phyloP scores from a whole-genome alignment of 2,797 vertebrate genomes.

The Heliangelus exortis region DNA sequence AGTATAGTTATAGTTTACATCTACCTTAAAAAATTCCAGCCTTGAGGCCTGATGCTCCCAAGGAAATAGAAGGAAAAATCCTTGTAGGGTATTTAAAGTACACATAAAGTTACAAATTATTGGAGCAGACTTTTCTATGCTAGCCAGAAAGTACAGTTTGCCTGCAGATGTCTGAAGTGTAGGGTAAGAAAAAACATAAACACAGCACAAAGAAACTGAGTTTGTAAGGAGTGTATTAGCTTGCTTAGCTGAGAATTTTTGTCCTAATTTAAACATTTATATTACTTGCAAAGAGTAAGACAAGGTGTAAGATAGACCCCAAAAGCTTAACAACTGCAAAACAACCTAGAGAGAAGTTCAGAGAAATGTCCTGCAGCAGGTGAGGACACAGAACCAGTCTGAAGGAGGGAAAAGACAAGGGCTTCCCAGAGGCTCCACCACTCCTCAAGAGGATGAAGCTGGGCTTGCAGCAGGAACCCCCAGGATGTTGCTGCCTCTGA shows the following conservation, averaged over 20 bases:
- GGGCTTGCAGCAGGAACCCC: background rate
- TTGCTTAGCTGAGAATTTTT: background rate
- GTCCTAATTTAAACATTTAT: background rate
- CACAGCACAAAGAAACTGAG: background rate
- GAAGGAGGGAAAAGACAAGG: background rate
- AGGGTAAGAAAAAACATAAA: background rate
- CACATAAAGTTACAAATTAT: background rate
- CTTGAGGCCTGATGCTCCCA: background rate
- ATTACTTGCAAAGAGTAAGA: background rate
- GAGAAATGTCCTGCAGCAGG: background rate
- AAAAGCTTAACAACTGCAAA: background rate
- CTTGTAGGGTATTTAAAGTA: background rate
- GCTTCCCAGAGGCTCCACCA: background rate
- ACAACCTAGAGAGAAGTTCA: background rate
- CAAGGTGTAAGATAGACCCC: background rate
- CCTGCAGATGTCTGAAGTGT: background rate
- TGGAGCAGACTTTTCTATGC: background rate
- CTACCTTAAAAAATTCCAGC: background rate
- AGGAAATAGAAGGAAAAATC: background rate
- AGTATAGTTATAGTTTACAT: background rate
- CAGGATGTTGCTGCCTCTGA: background rate
- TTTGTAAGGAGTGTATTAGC: background rate
- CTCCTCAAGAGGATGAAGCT: background rate
- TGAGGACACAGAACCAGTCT: background rate
- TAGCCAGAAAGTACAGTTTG: background rate